Evolutionary conservation across 1,140 invertebrate genomes (phyloP).

Genomic region (Nasonia giraulti): DNA sequence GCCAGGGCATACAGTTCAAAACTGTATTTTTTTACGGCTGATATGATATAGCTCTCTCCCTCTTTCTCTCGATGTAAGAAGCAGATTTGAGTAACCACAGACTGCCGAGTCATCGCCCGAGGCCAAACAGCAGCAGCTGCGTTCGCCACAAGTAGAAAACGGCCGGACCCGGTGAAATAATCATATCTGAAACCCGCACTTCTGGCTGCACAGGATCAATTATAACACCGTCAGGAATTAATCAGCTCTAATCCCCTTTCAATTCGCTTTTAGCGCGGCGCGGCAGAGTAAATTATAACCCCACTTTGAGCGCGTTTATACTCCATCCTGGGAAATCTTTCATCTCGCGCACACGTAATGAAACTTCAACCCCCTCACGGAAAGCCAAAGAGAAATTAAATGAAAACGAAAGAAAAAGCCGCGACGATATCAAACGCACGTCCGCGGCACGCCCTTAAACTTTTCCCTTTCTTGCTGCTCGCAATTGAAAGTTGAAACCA

Average conservation of each 20-base stretch:
- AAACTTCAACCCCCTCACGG: neutral
- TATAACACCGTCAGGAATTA: too few species aligned
- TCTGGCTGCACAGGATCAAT: too few species aligned
- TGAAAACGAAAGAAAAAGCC: neutral
- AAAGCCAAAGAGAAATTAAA: neutral
- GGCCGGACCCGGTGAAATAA: neutral
- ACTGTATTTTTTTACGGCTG: too few species aligned
- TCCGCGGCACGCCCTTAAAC: neutral
- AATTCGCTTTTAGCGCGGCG: neutral
- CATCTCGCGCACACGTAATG: neutral
- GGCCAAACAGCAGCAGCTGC: too few species aligned
- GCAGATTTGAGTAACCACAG: neutral
- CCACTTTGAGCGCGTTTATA: neutral
- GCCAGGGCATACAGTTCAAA: too few species aligned
- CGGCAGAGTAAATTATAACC: neutral
- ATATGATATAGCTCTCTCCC: too few species aligned
- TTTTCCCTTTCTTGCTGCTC: neutral
- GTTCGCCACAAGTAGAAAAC: neutral
- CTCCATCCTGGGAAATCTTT: neutral
- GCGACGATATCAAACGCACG: neutral
- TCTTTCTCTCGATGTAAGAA: neutral
- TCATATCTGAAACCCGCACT: too few species aligned
- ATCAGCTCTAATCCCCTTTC: too few species aligned
- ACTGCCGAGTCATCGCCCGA: neutral
- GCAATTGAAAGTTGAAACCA: slow-evolving; percentile 42